Evolutionary conservation across 2,113 vertebrate species (phyloP).

Genomic region (Columba livia): DNA sequence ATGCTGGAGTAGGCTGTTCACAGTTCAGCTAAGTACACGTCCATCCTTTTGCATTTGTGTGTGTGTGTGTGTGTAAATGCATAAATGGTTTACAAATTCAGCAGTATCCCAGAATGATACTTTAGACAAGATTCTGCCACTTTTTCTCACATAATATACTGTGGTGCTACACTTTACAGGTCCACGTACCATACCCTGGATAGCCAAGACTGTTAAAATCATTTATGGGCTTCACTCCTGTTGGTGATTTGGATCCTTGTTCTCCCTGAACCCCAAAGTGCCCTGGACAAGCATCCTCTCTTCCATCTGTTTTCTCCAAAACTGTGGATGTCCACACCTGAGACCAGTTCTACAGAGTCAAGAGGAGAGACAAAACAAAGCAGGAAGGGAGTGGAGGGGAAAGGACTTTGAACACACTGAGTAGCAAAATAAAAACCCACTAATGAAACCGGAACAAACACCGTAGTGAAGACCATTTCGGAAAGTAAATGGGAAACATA

Average conservation of each 20-base stretch:
- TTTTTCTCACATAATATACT: not conserved
- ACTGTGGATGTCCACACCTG: not conserved
- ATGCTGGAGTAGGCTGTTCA: slow-evolving; percentile 5
- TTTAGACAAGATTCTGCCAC: not conserved
- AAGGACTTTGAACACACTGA: not conserved
- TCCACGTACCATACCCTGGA: not conserved
- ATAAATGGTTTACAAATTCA: not conserved
- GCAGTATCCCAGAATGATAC: not conserved
- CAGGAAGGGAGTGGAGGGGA: not conserved
- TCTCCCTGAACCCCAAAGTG: not conserved
- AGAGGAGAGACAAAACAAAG: not conserved
- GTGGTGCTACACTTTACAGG: not conserved
- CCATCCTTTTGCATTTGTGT: not conserved
- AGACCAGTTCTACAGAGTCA: not conserved
- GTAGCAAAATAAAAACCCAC: not conserved
- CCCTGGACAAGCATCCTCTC: not conserved
- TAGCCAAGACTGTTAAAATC: not conserved
- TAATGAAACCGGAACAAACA: not conserved
- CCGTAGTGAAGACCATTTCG: not conserved
- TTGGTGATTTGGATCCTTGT: not conserved
- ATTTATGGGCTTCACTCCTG: not conserved
- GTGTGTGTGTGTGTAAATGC: not conserved
- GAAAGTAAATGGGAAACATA: slow-evolving; percentile 7
- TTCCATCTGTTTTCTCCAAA: not conserved
- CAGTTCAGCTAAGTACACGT: not conserved